phyloP scores from a whole-genome alignment of 2,888 invertebrate genomes.

The Meteorus colon region DNA sequence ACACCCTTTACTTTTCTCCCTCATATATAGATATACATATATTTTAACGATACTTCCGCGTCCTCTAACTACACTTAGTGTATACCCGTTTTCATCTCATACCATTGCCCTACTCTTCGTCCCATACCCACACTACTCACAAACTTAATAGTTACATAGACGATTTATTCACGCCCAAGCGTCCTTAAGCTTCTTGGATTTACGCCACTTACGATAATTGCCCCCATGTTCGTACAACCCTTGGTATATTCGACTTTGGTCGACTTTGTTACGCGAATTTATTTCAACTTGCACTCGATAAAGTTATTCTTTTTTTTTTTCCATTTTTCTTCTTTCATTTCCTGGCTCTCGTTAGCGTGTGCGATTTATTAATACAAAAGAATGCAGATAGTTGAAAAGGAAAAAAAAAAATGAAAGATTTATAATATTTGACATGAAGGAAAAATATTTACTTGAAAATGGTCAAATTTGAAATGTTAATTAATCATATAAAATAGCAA shows the following conservation, averaged over 20 bases:
- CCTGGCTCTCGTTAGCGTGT: constrained; percentile 20
- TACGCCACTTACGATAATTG: constrained; percentile 47
- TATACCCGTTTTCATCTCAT: constrained; percentile 34
- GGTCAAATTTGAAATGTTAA: too few species aligned
- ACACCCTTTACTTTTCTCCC: constrained; percentile 34
- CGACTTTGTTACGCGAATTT: constrained; percentile 27
- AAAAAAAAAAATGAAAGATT: neutral
- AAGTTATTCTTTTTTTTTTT: constrained; percentile 13
- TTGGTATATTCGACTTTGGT: constrained; percentile 28
- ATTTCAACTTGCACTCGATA: constrained; percentile 27
- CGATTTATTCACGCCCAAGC: constrained; percentile 49
- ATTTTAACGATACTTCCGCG: neutral
- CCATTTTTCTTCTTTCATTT: neutral
- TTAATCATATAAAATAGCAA: neutral
- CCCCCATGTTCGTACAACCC: constrained; percentile 41
- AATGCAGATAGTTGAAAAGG: neutral
- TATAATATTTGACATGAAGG: neutral
- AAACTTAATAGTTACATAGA: constrained; percentile 49
- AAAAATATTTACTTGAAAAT: neutral
- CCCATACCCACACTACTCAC: constrained; percentile 19
- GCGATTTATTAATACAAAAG: constrained; percentile 6
- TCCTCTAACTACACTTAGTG: neutral
- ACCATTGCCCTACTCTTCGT: constrained; percentile 36
- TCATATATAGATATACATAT: constrained; percentile 22
- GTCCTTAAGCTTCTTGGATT: constrained; percentile 44